Evolutionary conservation across 2,888 invertebrate genomes (phyloP), one percentile per base, ranked within the genome.

Genomic region (Orthosia cruda): DNA sequence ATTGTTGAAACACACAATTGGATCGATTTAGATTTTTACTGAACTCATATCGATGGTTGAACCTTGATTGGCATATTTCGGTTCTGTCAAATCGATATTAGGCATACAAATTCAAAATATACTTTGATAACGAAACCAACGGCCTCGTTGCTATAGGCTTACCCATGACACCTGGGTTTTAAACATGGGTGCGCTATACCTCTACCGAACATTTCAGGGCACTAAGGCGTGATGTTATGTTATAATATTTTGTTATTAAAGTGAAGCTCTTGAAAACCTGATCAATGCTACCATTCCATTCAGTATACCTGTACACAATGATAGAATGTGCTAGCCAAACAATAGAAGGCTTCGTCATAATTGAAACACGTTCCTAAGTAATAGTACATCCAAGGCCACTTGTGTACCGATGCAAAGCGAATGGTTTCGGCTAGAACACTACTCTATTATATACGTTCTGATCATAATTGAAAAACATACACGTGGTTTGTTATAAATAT

Each of bases 11-110:
- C 76, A 62, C 49, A 52, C 54, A 71, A 82, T 78, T 73, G 71
- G 77, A 84, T 78, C 74, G 72, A 78, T 81, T 84, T 84, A 73
- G 77, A 61, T 74, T 85, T 82, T 69, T 71, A 66, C 68, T 71
- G 18, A n/a, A 52, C 45, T 67, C 47, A 45, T 67, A 71, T 61
- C 12, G 12, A 26, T 66, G 49, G 45, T 50, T 52, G 15, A 3
- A 26, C 32, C 45, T 50, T 32, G 13, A 58, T 79, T 67, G 73
- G 58, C 47, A n/a, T 9, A 63, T 73, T 79, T 73, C 20, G 7
- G 40, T 57, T 40, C n/a, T 23, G 16, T 59, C 9, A 58, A 54
- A 77, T 26, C 58, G 47, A 70, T 64, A 54, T 70, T 45, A 47
- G 23, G 13, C 26, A 55, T 23, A 40, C 61, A 50, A 13, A 18